Evolutionary conservation across 2,888 invertebrate species (phyloP).

Genomic region (Pharmacophagus antenor): DNA sequence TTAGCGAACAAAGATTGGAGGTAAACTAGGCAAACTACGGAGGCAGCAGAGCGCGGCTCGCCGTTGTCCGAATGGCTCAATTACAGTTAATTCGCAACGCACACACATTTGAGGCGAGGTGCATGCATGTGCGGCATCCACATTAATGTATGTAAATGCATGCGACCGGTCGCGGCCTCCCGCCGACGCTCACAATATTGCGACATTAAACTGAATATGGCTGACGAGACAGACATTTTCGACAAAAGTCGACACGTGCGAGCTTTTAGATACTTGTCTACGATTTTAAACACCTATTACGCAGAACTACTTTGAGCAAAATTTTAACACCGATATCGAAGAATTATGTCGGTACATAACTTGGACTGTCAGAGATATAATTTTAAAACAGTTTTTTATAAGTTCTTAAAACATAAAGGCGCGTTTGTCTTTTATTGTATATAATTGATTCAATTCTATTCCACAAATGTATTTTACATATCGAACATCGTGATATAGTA

Average conservation of each 20-base stretch:
- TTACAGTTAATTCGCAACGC: slow-evolving; percentile 79
- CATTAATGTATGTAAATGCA: slow-evolving; percentile 80
- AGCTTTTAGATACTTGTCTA: slow-evolving; percentile 61
- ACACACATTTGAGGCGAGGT: slow-evolving; percentile 73
- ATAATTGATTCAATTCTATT: neutral
- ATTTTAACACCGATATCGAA: too few species aligned
- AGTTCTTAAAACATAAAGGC: neutral
- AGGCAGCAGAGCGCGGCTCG: slow-evolving; percentile 63
- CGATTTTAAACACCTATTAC: neutral
- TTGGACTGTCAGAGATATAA: neutral
- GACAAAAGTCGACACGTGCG: slow-evolving; percentile 74
- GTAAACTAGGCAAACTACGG: slow-evolving; percentile 52
- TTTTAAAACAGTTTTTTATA: too few species aligned
- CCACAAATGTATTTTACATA: neutral
- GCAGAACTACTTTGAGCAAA: neutral
- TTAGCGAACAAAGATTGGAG: slow-evolving; percentile 38
- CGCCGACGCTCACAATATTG: slow-evolving; percentile 76
- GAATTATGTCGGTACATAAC: neutral
- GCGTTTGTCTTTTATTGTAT: too few species aligned
- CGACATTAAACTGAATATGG: slow-evolving; percentile 78
- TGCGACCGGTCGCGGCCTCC: slow-evolving; percentile 72
- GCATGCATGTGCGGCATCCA: slow-evolving; percentile 73
- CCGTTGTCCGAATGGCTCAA: slow-evolving; percentile 78
- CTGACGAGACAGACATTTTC: slow-evolving; percentile 73
- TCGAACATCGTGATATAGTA: too few species aligned